phyloP scores from a whole-genome alignment of 2,113 vertebrate species.

The Atherinomorus stipes region DNA sequence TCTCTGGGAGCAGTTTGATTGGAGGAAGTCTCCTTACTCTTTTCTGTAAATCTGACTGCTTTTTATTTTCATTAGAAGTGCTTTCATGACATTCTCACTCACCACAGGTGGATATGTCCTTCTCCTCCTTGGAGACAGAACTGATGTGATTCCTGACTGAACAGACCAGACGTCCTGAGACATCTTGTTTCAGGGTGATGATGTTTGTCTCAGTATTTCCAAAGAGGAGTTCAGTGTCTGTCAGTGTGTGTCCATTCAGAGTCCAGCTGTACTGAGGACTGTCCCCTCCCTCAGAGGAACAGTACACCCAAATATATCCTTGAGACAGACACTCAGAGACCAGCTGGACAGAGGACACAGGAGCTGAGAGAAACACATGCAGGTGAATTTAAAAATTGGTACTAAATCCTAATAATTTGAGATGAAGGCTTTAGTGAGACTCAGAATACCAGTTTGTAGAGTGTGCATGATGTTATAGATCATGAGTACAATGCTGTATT shows the following conservation, averaged over 20 bases:
- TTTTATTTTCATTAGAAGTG: no score
- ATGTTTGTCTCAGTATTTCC: constrained; percentile 6
- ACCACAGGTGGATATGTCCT: constrained; percentile 48
- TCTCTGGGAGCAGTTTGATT: no score
- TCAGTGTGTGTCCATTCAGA: constrained; percentile 52
- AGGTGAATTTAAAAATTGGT: no score
- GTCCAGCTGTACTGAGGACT: constrained; percentile 71
- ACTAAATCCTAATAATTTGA: no score
- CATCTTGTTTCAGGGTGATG: constrained; percentile 57
- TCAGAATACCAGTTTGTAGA: background rate
- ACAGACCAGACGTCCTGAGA: constrained; percentile 60
- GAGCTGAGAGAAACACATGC: constrained; percentile 49
- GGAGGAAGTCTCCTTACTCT: no score
- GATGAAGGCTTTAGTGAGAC: background rate
- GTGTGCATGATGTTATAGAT: background rate
- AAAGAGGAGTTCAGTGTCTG: constrained; percentile 37
- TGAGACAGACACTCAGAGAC: constrained; percentile 55
- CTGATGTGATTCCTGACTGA: constrained; percentile 60
- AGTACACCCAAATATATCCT: constrained; percentile 54
- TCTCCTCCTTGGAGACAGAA: rapidly evolving
- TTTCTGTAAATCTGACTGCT: no score
- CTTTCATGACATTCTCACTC: constrained; percentile 22
- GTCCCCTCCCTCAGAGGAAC: no score
- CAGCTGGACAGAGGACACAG: constrained; percentile 55
- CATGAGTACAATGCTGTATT: background rate